Conservation (phyloP, 2,113 vertebrate species). For the Oreotrochilus melanogaster region DNA sequence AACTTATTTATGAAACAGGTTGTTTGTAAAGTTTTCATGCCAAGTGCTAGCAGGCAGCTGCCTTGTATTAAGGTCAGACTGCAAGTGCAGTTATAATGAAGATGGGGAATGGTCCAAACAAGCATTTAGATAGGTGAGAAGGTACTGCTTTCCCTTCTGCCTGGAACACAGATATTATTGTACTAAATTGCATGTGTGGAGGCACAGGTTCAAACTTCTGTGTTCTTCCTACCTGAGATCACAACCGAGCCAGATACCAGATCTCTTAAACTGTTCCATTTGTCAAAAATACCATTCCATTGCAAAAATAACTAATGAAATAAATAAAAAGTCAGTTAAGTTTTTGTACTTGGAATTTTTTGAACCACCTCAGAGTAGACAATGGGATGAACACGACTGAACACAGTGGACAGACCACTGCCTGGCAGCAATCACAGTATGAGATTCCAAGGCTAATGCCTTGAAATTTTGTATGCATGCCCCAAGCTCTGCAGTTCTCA, state of each 20-base stretch:
- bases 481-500: neutral
- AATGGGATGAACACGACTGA: neutral
- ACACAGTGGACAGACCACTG: neutral
- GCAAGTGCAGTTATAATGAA: neutral
- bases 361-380: neutral
- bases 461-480: neutral
- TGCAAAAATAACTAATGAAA: neutral
- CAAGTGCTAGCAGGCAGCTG: neutral
- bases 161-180: neutral
- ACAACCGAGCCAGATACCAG: accelerated
- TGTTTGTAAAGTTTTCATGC: neutral
- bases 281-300: neutral
- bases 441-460: neutral
- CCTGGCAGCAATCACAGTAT: neutral
- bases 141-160: neutral
- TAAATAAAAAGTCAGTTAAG: neutral
- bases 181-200: neutral
- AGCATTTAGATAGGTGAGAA: neutral
- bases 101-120: neutral
- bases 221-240: neutral
- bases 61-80: neutral
- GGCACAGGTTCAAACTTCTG: neutral
- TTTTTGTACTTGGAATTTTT: neutral
- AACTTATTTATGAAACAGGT: neutral
- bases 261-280: neutral